Evolutionary conservation across 2,888 invertebrate genomes (phyloP), one percentile per base, ranked within the genome.

Genomic region (Drosophila neoperkinsi): DNA sequence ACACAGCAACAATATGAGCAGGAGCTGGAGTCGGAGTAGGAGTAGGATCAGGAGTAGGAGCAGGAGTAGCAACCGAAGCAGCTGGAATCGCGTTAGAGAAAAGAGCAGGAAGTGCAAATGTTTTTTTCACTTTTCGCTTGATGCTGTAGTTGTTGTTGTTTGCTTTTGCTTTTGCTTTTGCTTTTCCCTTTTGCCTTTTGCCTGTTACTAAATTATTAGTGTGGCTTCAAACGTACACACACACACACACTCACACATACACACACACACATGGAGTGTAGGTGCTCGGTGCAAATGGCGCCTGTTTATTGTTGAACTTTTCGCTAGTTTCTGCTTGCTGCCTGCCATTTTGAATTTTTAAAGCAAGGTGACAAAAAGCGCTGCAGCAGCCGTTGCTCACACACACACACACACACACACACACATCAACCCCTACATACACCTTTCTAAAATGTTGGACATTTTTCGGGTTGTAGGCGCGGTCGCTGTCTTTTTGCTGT

Each of bases 171-270:
- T 11, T 79, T 60, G 62, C 38, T 71, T 72, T 79, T 60, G 62
- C 38, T 71, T 72, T 63, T 84, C 80, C 75, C 83, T 74, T 84
- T 76, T 75, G 82, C 80, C 77, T 76, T 87, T 85, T 87, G 84
- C 74, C 88, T 82, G 82, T 88, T 88, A 88, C 83, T 88, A 73
- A 89, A 89, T 89, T 87, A 88, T 87, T 87, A 85, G 79, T 85
- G 85, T 73, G 90, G 71, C 86, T 59, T 30, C 38, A 68, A 60
- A 65, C 66, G 74, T 57, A 71, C 58, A 77, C 60, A 67, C 38
- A 70, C 67, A 28, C 59, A 57, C 49, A 56, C 28, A 41, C 13
- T 28, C 30, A n/a, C 43, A 62, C 46, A 62, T 36, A 55, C n/a
- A 41, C 13, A 36, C 30, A n/a, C 34, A 59, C 51, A 36, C 5